Evolutionary conservation across 1,140 invertebrate genomes (phyloP), one percentile per base, ranked within the genome.

Genomic region (Condylostylus longicornis): DNA sequence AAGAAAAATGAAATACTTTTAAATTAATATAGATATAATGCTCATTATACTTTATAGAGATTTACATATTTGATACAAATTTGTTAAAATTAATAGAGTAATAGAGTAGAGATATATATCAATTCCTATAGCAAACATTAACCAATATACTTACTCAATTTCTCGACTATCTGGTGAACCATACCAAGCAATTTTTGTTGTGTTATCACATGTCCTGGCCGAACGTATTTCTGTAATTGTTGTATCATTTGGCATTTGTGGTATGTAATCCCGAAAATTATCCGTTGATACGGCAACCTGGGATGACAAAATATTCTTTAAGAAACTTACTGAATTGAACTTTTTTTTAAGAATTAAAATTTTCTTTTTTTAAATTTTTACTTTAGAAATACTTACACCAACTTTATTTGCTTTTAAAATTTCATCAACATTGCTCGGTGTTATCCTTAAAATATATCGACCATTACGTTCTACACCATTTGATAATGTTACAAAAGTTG

Each of bases 391-490:
- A 37, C 53, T 42, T 38, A 58, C 56, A 22, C 50, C 39, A 4
- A 59, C 54, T 48, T 54, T 57, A 30, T 57, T 54, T 1, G 56
- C 54, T 3, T 53, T 38, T 20, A 59, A 31, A 19, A 46, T 38
- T 33, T 59, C 56, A n/a, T 59, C 56, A 18, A 49, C 53, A 23
- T 59, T 57, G 37, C 50, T 57, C 9, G 57, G 56, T 41, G 50
- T 46, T 12, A 59, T 51, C 1, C 54, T 45, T 35, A 59, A 46
- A 14, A 57, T 39, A 32, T 54, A 57, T 2, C 56, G 42, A 27
- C 57, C 45, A 8, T 47, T 52, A 1, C 48, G 43, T 12, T 35
- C 25, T 6, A 55, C 46, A n/a, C n/a, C n/a, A 10, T 46, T 46
- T 19, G 40, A 39, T 28, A 51, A 40, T 19, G 44, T 37, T 4